Evolutionary conservation across 2,888 invertebrate genomes (phyloP).

Genomic region (Pachymerium ferrugineum): DNA sequence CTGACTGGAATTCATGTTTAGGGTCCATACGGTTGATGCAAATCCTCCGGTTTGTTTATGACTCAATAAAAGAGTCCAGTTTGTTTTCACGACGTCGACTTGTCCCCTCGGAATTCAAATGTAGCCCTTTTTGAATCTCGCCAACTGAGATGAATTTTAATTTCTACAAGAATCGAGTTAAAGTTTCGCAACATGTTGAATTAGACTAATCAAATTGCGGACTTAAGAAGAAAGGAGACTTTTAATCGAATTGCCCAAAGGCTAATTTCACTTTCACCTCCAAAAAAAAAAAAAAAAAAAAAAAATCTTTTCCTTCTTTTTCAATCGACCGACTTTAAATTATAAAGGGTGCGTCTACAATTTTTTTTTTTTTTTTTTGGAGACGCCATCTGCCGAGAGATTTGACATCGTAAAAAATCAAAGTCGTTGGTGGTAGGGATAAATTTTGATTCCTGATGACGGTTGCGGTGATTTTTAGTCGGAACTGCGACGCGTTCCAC

Average conservation of each 20-base stretch:
- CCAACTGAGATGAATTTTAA: neutral
- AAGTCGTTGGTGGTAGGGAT: no score
- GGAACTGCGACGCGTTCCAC: no score
- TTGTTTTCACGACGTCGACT: slow-evolving; percentile 8
- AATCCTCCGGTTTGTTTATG: neutral
- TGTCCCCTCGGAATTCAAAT: neutral
- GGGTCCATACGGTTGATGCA: neutral
- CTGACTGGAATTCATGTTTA: neutral
- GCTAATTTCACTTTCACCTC: neutral
- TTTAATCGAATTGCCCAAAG: neutral
- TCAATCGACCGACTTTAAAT: no score
- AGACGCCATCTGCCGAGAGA: neutral
- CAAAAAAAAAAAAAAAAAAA: no score
- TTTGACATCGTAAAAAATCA: neutral
- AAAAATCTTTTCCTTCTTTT: no score
- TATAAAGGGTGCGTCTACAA: no score
- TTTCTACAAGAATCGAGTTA: slow-evolving; percentile 1
- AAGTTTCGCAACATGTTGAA: neutral
- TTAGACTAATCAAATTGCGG: neutral
- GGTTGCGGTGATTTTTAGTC: no score
- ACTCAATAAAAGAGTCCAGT: neutral
- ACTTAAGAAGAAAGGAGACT: neutral
- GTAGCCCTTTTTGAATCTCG: neutral
- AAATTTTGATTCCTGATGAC: no score
- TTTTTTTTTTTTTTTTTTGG: no score